A percentile compares a stretch with the other conserved stretches of the same genome.
Evolutionary conservation across 2,888 invertebrate species (phyloP).

Genomic region (Euzophera pinguis): DNA sequence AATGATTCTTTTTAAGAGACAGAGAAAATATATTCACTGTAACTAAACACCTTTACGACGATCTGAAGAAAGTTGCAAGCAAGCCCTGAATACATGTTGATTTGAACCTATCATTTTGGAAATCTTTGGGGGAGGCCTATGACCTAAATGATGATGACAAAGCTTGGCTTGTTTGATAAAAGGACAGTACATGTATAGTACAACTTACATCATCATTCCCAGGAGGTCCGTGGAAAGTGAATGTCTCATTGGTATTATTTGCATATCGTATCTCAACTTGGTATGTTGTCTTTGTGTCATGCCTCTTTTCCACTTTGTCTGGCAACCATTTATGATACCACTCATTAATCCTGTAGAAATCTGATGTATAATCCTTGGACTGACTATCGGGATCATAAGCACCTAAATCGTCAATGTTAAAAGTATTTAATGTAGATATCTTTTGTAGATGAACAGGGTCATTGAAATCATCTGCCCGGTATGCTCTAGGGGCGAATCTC

Average conservation of each 20-base stretch:
- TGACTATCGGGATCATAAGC: conserved; percentile 89
- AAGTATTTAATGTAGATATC: conserved; percentile 96
- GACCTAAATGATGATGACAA: too few species aligned
- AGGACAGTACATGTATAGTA: background rate
- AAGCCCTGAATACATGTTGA: too few species aligned
- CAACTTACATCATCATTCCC: conserved; percentile 89
- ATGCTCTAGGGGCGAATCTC: conserved; percentile 95
- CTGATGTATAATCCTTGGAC: conserved; percentile 93
- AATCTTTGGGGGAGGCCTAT: too few species aligned
- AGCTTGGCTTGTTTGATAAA: too few species aligned
- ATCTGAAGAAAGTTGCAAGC: too few species aligned
- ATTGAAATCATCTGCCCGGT: conserved; percentile 94
- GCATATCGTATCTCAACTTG: conserved; percentile 96
- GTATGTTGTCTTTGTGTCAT: conserved; percentile 95
- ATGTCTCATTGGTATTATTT: conserved; percentile 97
- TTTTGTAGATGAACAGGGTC: conserved; percentile 96
- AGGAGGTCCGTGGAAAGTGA: conserved; percentile 95
- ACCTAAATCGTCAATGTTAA: conserved; percentile 91
- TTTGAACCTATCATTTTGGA: too few species aligned
- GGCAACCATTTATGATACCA: conserved; percentile 97
- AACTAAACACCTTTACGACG: too few species aligned
- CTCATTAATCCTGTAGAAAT: conserved; percentile 94
- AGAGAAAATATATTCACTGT: too few species aligned
- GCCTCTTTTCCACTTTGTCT: conserved; percentile 88
- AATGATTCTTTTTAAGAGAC: too few species aligned